Conservation (phyloP, 2,797 vertebrate genomes). For the Falco concolor region DNA sequence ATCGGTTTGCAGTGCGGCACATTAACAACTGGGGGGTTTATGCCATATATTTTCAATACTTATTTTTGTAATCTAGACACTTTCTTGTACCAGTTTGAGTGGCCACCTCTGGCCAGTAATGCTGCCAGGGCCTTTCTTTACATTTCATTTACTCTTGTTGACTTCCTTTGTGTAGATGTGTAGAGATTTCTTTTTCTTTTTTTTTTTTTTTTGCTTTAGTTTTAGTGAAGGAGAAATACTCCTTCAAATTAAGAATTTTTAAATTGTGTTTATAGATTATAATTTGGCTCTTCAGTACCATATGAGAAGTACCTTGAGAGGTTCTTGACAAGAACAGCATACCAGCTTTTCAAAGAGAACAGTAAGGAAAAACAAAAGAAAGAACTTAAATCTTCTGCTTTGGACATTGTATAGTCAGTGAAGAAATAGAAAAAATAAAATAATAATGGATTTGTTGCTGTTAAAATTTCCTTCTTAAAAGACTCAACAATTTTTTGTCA, state of each 20-base stretch:
- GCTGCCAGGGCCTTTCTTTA: background rate
- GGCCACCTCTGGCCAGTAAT: background rate
- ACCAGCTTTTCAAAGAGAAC: background rate
- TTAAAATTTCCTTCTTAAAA: background rate
- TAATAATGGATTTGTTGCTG: background rate
- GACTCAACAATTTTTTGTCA: background rate
- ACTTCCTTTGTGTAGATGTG: background rate
- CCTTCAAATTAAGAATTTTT: background rate
- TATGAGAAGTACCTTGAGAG: background rate
- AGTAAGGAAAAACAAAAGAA: background rate
- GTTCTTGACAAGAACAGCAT: background rate
- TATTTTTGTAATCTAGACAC: background rate
- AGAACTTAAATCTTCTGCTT: background rate
- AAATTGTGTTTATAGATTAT: background rate
- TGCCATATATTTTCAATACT: background rate
- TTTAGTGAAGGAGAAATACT: background rate
- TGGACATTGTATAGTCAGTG: background rate
- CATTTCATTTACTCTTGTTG: background rate
- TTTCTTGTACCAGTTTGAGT: background rate
- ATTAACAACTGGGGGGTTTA: rapidly evolving
- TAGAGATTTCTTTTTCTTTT: background rate
- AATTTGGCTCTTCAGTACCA: background rate
- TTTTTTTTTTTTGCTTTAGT: background rate
- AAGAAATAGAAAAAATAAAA: background rate
- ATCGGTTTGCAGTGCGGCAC: background rate